Conservation (phyloP, 2,888 invertebrate genomes). For the Alitta virens region DNA sequence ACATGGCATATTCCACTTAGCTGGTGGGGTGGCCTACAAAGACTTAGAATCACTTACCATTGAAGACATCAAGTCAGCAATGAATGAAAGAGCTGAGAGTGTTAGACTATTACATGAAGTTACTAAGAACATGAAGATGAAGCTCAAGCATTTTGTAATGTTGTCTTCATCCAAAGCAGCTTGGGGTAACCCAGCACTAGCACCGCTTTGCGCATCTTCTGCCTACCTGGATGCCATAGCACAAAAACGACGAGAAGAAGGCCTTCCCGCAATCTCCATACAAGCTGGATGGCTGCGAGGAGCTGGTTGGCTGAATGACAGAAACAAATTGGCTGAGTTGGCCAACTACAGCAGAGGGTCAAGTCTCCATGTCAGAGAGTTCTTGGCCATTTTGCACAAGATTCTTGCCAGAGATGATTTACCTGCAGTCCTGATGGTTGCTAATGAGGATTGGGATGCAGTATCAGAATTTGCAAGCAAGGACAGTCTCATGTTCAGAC, state of each 20-base stretch:
- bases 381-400: constrained; percentile 7
- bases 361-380: constrained; percentile 3
- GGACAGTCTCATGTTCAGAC: background rate
- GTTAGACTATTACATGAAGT: background rate
- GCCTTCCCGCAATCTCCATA: constrained; percentile 3
- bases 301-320: constrained; percentile 1
- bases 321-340: background rate
- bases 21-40: background rate
- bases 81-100: background rate
- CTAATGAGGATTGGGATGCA: constrained; percentile 11
- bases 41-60: background rate
- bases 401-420: background rate
- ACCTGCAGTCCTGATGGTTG: constrained; percentile 7
- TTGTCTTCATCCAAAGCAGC: constrained; percentile 4
- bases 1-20: constrained; percentile 4
- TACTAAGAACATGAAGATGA: background rate
- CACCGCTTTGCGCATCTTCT: background rate
- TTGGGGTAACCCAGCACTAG: constrained; percentile 3
- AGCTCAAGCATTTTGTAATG: constrained; percentile 11
- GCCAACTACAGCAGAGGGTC: background rate
- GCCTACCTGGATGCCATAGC: constrained; percentile 5
- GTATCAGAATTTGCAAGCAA: background rate
- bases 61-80: background rate
- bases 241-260: background rate
- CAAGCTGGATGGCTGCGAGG: constrained; percentile 9